These are phyloP conservation scores for Graphium colonna DNA, from an alignment of 2,888 invertebrate genomes.

Conservation along the genomic window DNA sequence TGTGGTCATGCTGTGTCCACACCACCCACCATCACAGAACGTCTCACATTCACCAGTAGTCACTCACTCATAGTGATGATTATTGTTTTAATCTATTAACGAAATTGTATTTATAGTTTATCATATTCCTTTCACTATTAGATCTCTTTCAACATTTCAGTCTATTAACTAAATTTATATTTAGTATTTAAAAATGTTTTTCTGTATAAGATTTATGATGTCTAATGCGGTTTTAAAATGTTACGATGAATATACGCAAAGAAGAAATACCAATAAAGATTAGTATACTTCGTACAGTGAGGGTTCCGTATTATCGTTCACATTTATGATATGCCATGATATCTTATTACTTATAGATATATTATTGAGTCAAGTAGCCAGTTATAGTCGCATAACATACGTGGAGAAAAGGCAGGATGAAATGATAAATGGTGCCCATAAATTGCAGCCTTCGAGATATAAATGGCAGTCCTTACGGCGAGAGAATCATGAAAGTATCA, in stretches of 20 bases:
- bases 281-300: too few relatives aligned
- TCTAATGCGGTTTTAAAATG: too few relatives aligned
- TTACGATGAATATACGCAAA: neutral
- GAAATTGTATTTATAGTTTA: neutral
- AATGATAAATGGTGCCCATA: conserved; percentile 66
- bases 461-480: conserved; percentile 55
- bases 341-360: conserved; percentile 17
- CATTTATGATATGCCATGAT: conserved; percentile 17
- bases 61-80: conserved; percentile 27
- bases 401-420: conserved; percentile 46
- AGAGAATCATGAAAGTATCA: conserved; percentile 66
- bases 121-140: neutral
- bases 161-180: neutral
- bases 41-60: conserved; percentile 19
- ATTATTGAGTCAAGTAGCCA: conserved; percentile 23
- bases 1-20: conserved; percentile 74
- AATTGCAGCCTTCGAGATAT: conserved; percentile 63
- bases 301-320: conserved; percentile 7
- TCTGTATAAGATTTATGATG: too few relatives aligned
- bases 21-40: conserved; percentile 52
- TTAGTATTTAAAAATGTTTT: neutral
- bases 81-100: conserved; percentile 4
- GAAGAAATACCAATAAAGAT: too few relatives aligned
- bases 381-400: conserved; percentile 32
- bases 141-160: too few relatives aligned